Conservation (phyloP, 2,797 vertebrate genomes). For the Gallinago solitaria region DNA sequence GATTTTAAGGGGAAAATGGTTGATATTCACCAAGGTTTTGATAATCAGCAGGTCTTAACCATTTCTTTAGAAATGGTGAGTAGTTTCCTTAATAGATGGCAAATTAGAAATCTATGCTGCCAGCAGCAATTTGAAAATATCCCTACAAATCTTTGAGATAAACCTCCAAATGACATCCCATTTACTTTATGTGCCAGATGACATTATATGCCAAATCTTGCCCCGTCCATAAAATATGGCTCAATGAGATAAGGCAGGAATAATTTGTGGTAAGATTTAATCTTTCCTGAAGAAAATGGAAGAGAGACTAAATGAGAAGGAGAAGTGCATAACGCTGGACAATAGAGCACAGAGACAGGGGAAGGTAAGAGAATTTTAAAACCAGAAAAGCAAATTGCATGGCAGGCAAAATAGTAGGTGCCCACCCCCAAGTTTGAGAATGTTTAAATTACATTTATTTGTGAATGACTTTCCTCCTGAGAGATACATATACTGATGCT, state of each 20-base stretch:
- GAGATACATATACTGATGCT: not conserved
- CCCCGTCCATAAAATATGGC: not conserved
- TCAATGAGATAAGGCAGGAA: not conserved
- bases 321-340: not conserved
- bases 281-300: not conserved
- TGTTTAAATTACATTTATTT: not conserved
- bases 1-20: not conserved
- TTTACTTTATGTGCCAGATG: not conserved
- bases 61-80: not conserved
- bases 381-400: not conserved
- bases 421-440: not conserved
- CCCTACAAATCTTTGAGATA: not conserved
- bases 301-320: not conserved
- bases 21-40: not conserved
- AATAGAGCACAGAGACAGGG: not conserved
- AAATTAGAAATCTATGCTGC: not conserved
- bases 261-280: not conserved
- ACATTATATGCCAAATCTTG: not conserved
- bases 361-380: not conserved
- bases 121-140: not conserved
- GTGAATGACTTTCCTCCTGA: not conserved
- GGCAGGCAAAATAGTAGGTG: not conserved
- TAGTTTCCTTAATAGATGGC: not conserved
- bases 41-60: not conserved
- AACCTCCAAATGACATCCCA: not conserved